Conservation (phyloP, 2,888 invertebrate genomes). For the Ichneumoninae sp. region DNA sequence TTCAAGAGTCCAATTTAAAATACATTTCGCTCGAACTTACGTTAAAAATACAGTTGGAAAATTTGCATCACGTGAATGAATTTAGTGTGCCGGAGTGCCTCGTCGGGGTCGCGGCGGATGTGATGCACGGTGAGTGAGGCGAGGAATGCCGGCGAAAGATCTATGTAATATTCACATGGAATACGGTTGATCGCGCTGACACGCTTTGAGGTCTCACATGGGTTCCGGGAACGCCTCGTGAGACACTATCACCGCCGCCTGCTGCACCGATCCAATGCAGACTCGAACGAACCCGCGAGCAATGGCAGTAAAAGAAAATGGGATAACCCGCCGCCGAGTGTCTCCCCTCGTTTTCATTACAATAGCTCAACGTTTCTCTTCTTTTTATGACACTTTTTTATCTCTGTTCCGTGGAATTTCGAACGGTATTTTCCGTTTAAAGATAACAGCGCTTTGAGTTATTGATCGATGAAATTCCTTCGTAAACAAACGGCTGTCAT, state of each 20-base stretch:
- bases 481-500: too few species aligned
- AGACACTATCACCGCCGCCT: slow-evolving; percentile 13
- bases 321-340: slow-evolving; percentile 16
- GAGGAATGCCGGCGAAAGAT: slow-evolving; percentile 12
- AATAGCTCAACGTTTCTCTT: neutral
- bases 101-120: neutral
- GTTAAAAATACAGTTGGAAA: neutral
- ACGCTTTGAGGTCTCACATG: slow-evolving; percentile 22
- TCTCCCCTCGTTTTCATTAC: slow-evolving; percentile 24
- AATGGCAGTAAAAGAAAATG: slow-evolving; percentile 34
- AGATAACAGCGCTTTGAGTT: too few species aligned
- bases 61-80: neutral
- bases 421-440: too few species aligned
- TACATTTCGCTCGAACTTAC: neutral
- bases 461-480: too few species aligned
- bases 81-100: neutral
- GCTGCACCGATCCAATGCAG: slow-evolving; percentile 12
- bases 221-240: slow-evolving; percentile 23
- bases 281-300: neutral
- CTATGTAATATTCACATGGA: slow-evolving; percentile 39
- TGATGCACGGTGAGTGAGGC: neutral
- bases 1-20: slow-evolving; percentile 4
- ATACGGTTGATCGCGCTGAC: slow-evolving; percentile 26
- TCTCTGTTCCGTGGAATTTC: neutral
- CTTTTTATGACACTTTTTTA: slow-evolving; percentile 2